phyloP scores from a whole-genome alignment of 2,113 vertebrate genomes.

The Pteruthius melanotis region DNA sequence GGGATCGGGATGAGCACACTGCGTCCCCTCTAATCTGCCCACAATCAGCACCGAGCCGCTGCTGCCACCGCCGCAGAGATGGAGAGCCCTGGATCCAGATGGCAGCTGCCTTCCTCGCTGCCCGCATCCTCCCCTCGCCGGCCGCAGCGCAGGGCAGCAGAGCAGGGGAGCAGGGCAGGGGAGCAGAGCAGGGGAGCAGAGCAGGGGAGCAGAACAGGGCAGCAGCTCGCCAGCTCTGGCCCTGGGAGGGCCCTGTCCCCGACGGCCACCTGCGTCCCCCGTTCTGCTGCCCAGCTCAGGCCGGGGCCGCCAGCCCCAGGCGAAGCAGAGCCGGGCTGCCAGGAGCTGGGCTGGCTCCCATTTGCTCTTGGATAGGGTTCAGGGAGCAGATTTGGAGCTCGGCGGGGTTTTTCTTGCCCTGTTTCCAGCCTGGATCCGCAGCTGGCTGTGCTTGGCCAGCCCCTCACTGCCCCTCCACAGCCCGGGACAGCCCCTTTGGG shows the following conservation, averaged over 20 bases:
- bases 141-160: not conserved
- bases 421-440: not conserved
- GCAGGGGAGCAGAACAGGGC: not conserved
- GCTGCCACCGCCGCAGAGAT: not conserved
- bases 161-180: not conserved
- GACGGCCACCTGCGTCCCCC: not conserved
- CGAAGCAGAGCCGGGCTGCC: not conserved
- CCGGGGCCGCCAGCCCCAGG: not conserved
- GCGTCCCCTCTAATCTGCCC: conserved; percentile 32
- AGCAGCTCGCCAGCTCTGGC: not conserved
- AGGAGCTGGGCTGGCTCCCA: not conserved
- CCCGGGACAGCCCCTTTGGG: not conserved
- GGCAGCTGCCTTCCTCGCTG: not conserved
- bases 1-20: not conserved
- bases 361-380: not conserved
- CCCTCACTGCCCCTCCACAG: not conserved
- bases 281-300: not conserved
- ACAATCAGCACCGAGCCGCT: not conserved
- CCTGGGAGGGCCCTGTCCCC: not conserved
- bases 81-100: conserved; percentile 2
- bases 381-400: not conserved
- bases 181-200: not conserved
- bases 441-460: not conserved
- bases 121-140: not conserved
- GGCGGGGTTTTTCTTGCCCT: not conserved